Evolutionary conservation across 2,888 invertebrate species (phyloP).

Genomic region (Agonopterix heracliana): DNA sequence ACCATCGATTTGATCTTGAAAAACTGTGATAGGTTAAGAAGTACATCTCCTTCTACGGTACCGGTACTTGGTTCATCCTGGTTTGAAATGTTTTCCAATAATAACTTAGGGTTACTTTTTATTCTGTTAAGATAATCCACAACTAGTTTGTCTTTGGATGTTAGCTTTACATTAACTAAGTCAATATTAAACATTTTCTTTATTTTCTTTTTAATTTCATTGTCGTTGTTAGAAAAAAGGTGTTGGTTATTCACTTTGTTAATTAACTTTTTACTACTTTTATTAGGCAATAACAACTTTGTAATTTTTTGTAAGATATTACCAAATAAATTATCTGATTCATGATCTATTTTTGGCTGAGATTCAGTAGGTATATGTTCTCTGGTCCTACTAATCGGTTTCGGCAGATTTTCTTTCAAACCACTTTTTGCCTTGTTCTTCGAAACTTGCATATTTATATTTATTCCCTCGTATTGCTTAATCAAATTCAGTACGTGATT

Average conservation of each 20-base stretch:
- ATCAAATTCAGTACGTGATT: conserved; percentile 46
- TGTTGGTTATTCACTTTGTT: conserved; percentile 33
- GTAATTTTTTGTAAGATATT: conserved; percentile 51
- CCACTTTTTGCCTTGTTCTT: conserved; percentile 19
- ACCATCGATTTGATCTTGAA: conserved; percentile 54
- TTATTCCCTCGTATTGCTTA: conserved; percentile 46
- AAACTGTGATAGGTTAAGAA: conserved; percentile 56
- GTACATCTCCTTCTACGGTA: conserved; percentile 45
- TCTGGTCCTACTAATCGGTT: not conserved
- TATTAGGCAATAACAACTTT: conserved; percentile 46
- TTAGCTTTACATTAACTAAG: conserved; percentile 30
- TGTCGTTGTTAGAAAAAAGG: conserved; percentile 24
- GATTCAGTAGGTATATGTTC: conserved; percentile 4
- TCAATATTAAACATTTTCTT: conserved; percentile 35
- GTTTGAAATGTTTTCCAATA: conserved; percentile 26
- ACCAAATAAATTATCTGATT: conserved; percentile 43
- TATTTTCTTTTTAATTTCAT: conserved; percentile 29
- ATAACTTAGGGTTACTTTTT: conserved; percentile 42
- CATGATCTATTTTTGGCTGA: conserved; percentile 27
- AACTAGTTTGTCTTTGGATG: conserved; percentile 54
- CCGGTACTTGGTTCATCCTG: conserved; percentile 16
- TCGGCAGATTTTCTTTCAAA: not conserved
- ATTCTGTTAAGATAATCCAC: conserved; percentile 53
- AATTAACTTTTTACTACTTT: conserved; percentile 29
- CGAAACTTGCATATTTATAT: conserved; percentile 29